A percentile compares a stretch with the other conserved stretches of the same genome.
Conservation (phyloP, 2,113 vertebrate species). For the Cinclus cinclus region DNA sequence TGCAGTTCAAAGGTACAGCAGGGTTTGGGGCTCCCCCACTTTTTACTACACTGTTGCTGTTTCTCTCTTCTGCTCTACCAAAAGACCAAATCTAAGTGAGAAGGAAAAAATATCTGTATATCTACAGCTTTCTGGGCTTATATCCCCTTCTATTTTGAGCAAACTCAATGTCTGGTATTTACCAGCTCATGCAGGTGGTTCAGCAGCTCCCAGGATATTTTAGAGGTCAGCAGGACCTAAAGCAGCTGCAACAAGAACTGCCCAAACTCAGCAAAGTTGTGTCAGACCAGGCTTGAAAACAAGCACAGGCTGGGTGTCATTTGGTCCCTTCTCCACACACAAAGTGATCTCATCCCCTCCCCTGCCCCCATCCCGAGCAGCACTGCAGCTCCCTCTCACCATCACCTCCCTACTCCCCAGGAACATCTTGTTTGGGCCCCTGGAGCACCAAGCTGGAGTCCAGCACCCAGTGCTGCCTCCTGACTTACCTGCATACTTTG, state of each 20-base stretch:
- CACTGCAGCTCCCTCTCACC: neutral
- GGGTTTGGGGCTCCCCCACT: rapidly evolving
- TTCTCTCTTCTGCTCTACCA: neutral
- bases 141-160: neutral
- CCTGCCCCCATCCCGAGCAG: neutral
- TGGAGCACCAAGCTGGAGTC: neutral
- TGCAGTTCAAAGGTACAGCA: neutral
- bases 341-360: rapidly evolving
- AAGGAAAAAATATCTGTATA: neutral
- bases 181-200: neutral
- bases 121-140: neutral
- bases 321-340: neutral
- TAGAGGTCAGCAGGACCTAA: neutral
- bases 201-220: neutral
- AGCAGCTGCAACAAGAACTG: neutral
- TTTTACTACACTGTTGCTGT: neutral
- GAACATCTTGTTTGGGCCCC: neutral
- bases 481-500: neutral
- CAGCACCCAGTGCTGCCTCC: neutral
- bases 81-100: neutral
- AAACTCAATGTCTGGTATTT: neutral
- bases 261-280: neutral
- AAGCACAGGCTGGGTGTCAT: neutral
- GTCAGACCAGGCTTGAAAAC: neutral
- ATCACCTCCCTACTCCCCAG: neutral